Evolutionary conservation across 2,888 invertebrate genomes (phyloP), one percentile per base, ranked within the genome.

Genomic region (Thereva nobilitata): DNA sequence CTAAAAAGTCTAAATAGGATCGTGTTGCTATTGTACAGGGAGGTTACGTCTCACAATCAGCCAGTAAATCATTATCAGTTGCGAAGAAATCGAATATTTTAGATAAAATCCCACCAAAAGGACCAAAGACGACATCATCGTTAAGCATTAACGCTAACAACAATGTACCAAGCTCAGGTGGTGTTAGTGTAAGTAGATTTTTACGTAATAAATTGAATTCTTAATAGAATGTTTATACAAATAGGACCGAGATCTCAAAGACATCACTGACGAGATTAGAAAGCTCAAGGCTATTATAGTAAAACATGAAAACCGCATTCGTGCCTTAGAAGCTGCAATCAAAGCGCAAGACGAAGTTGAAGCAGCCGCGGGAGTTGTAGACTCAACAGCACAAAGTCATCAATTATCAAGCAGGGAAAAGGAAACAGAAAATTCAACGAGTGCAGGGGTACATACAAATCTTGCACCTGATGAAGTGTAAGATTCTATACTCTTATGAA

Each of bases 261-360:
- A 93, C 77, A 86, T 93, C 73, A 87, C 89, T 47, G 93, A 95
- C 77, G 95, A 95, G 81, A 93, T 95, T 74, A 87, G 94, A 67
- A 94, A 94, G 79, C 82, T 95, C 72, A 95, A 95, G 77, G 91
- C 94, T n/a, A 92, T 95, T 80, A 93, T 95, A 73, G 92, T 95
- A 37, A 95, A 95, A 77, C 95, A 95, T 77, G 95, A 95, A 83
- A 94, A 93, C 72, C 79, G 81, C 67, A 80, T 81, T 66, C 79
- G 81, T 35, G 80, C 80, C 61, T 73, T 81, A 69, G 81, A 81
- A 72, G 81, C 81, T 3, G 76, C 79, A 64, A 73, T 73, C 45
- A 77, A 76, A 64, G 75, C 76, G 10, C 75, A 77, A 52, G 75
- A 76, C 61, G 77, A 77, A 57, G 78, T 76, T 44, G 77, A 76